Percentiles rank a stretch among this genome's conserved stretches.
phyloP scores from a whole-genome alignment of 2,888 invertebrate species.

The Lissocephala sabroskyi region DNA sequence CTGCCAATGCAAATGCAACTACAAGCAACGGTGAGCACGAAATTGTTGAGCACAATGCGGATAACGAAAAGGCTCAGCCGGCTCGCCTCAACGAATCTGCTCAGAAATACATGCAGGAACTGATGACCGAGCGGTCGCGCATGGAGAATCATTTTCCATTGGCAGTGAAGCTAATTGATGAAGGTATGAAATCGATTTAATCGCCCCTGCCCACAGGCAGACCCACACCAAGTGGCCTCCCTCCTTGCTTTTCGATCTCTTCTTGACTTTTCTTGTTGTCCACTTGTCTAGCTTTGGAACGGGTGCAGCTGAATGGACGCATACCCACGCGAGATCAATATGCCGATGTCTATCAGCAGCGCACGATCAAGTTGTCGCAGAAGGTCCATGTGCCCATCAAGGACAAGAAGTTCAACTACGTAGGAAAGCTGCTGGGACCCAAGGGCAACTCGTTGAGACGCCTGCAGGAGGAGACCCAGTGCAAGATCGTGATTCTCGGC shows the following conservation, averaged over 20 bases:
- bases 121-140: conserved; percentile 66
- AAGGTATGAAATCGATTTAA: conserved; percentile 49
- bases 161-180: conserved; percentile 69
- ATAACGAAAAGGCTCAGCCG: conserved; percentile 52
- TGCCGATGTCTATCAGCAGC: conserved; percentile 82
- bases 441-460: conserved; percentile 95
- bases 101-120: conserved; percentile 69
- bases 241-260: neutral
- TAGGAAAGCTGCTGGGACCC: conserved; percentile 93
- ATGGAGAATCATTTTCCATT: conserved; percentile 70
- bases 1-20: conserved; percentile 27
- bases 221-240: too few relatives aligned
- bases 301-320: conserved; percentile 80
- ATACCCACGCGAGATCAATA: conserved; percentile 79
- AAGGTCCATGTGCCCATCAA: conserved; percentile 73
- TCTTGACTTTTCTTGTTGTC: neutral
- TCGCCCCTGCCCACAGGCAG: neutral
- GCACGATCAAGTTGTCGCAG: conserved; percentile 69
- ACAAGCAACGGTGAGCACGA: conserved; percentile 64
- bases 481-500: conserved; percentile 96
- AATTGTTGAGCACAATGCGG: conserved; percentile 55
- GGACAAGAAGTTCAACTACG: conserved; percentile 87
- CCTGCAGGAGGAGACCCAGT: conserved; percentile 94
- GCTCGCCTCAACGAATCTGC: conserved; percentile 66
- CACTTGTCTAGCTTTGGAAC: conserved; percentile 80